Evolutionary conservation across 2,888 invertebrate species (phyloP).

Genomic region (Agrochola litura): DNA sequence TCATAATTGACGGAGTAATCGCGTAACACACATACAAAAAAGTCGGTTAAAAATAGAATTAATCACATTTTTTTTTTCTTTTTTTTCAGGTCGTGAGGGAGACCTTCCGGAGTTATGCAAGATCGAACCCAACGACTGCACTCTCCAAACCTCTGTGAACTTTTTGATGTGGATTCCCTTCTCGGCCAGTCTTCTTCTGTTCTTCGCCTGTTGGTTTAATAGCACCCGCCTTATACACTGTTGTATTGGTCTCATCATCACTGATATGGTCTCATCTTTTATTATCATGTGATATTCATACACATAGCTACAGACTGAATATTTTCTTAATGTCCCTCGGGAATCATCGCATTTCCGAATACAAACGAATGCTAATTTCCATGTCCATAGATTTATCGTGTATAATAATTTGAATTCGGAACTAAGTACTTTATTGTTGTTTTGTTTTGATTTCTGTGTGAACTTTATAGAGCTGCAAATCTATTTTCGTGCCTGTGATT

Average conservation of each 20-base stretch:
- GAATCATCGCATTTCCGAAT: too few species aligned
- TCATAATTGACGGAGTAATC: too few species aligned
- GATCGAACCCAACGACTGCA: not conserved
- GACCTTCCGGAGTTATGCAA: not conserved
- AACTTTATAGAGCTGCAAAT: too few species aligned
- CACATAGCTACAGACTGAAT: too few species aligned
- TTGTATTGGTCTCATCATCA: constrained; percentile 23
- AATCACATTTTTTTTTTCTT: not conserved
- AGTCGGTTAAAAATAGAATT: not conserved
- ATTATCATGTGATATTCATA: not conserved
- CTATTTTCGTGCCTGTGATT: too few species aligned
- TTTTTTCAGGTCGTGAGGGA: not conserved
- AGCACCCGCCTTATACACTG: constrained; percentile 27
- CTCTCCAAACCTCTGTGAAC: not conserved
- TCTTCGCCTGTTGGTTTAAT: constrained; percentile 33
- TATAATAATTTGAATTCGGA: too few species aligned
- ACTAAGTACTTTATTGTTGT: too few species aligned
- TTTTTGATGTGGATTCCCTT: constrained; percentile 37
- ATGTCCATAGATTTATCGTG: too few species aligned
- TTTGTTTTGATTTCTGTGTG: too few species aligned
- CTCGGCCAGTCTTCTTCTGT: constrained; percentile 11
- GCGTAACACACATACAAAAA: too few species aligned
- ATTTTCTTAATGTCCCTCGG: too few species aligned
- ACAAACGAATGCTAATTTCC: too few species aligned
- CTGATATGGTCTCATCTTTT: constrained; percentile 17